Base-by-base conservation (phyloP, 2,888 invertebrate genomes). In the Nomada goodeniana region DNA sequence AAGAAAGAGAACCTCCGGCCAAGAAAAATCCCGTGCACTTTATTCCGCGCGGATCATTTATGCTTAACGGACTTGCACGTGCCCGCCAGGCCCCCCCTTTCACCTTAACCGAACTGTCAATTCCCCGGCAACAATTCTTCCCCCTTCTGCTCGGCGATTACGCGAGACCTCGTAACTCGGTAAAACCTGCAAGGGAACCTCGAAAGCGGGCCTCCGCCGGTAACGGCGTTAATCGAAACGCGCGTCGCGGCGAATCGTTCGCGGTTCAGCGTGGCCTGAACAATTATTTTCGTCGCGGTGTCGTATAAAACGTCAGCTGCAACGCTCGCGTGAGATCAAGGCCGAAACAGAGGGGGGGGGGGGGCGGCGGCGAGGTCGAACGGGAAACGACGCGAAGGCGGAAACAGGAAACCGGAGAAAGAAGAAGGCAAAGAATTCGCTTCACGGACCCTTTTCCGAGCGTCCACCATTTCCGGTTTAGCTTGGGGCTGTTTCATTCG, bases 231-330 rank as follows among this genome's bases (percentile, higher is more conserved):
- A 65, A 70, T 76, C 70, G 79, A 70, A 52, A 61, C 50, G 47
- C 23, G 23, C 23, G 15, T 15, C 57, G 44, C 55, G 53, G 23
- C 18, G 55, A 36, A 36, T 36, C 36, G 36, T 36, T 36, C 5
- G 36, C 75, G 73, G 65, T 76, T 77, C 77, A 70, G 71, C 67
- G 81, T 53, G 44, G 36, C 75, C 70, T 1, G 23, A 23, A 76
- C 76, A 87, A 87, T 87, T 87, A 87, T 87, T 87, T 87, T 79
- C 83, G 50, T 36, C 78, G 69, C 74, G 74, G 59, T 60, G 78
- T 55, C 79, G 77, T 80, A 86, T 85, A 86, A 86, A 86, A 86
- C 77, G 85, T 86, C 86, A 86, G 65, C 77, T 63, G 73, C 85
- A 81, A 75, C 70, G 60, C 64, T 67, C 72, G 76, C 78, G 57